phyloP scores from a whole-genome alignment of 2,797 vertebrate species.

The Phataginus tetradactyla region DNA sequence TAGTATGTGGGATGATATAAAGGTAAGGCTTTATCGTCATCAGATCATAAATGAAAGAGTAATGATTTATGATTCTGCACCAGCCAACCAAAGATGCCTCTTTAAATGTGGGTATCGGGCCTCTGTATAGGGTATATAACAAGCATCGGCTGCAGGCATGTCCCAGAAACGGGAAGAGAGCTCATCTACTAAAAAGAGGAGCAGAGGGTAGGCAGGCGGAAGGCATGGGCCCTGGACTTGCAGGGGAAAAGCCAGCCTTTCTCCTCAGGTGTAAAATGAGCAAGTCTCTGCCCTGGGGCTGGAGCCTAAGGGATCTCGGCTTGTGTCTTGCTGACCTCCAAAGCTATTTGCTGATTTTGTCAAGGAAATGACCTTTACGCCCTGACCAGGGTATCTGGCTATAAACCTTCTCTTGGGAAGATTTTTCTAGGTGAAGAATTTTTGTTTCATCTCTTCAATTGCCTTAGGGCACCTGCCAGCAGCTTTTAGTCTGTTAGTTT shows the following conservation, averaged over 20 bases:
- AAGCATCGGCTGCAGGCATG: too few species aligned
- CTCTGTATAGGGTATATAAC: accelerated
- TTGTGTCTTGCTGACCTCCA: neutral
- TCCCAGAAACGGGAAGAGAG: neutral
- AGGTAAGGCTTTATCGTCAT: neutral
- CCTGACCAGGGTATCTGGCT: neutral
- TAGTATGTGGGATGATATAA: neutral
- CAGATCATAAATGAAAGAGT: neutral
- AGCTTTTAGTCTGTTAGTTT: slow-evolving; percentile 10
- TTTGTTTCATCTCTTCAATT: slow-evolving; percentile 59
- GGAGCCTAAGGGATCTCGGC: neutral
- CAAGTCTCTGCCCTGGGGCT: neutral
- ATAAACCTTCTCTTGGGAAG: neutral
- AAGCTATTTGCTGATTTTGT: slow-evolving; percentile 39
- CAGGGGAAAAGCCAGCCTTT: neutral
- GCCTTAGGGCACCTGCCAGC: slow-evolving; percentile 48
- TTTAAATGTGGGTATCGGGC: neutral
- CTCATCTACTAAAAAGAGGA: accelerated
- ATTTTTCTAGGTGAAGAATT: slow-evolving; percentile 45
- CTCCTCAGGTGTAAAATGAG: neutral
- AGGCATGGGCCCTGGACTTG: accelerated
- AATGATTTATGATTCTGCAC: neutral
- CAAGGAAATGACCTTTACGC: slow-evolving; percentile 57
- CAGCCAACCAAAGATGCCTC: neutral
- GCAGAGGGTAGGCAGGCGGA: accelerated